These are phyloP conservation scores for Arothron firmamentum DNA, from an alignment of 2,113 vertebrate species.

Conservation along the genomic window DNA sequence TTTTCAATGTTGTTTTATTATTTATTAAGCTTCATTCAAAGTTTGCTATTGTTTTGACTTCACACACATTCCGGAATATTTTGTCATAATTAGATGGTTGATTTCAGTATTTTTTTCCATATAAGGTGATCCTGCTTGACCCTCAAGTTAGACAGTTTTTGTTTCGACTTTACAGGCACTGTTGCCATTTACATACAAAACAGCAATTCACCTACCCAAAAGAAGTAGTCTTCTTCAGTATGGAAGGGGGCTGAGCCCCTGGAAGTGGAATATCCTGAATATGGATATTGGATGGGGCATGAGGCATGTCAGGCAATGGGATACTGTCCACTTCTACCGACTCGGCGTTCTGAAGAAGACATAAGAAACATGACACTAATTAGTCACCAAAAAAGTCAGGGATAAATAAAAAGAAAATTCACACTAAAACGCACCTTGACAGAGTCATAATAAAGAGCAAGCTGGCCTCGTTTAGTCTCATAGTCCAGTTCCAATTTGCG, in stretches of 20 bases:
- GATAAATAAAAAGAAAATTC: background rate
- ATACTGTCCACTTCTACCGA: constrained; percentile 98
- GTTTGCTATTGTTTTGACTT: too few species aligned
- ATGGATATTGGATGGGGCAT: constrained; percentile 95
- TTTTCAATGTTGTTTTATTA: too few species aligned
- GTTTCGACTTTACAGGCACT: too few species aligned
- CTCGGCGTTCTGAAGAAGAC: constrained; percentile 86
- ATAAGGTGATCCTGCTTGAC: too few species aligned
- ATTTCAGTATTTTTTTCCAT: too few species aligned
- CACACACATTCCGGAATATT: too few species aligned
- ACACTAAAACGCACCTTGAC: constrained; percentile 83
- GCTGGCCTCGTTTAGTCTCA: constrained; percentile 93
- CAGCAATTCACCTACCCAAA: constrained; percentile 79
- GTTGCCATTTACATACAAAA: too few species aligned
- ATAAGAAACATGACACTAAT: background rate
- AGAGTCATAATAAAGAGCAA: constrained; percentile 95
- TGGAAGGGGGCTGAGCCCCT: constrained; percentile 96
- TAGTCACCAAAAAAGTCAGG: background rate
- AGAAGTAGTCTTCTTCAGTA: constrained; percentile 89
- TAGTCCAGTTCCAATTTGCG: constrained; percentile 93
- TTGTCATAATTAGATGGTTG: too few species aligned
- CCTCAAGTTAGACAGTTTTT: too few species aligned
- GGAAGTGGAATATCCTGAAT: constrained; percentile 97
- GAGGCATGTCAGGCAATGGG: constrained; percentile 95
- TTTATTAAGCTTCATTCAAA: too few species aligned